Evolutionary conservation across 2,888 invertebrate genomes (phyloP), one percentile per base, ranked within the genome.

Genomic region (Phengaris arion): DNA sequence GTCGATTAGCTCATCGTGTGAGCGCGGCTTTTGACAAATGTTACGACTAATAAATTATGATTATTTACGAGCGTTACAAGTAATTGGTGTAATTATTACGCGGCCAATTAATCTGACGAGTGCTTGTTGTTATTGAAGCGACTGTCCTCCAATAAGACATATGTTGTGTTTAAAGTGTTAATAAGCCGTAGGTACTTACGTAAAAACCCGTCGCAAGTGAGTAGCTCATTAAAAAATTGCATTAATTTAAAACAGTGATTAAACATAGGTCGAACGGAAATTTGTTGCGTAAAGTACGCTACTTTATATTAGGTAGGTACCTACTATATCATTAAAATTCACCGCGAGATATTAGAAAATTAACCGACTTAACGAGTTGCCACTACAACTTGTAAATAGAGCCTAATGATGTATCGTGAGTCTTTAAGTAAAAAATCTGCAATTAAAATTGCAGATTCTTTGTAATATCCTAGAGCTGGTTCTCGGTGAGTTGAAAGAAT

Each of bases 1-100:
- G 92, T 93, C 93, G 93, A 93, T 93, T 93, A 93, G 93, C 91
- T 90, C 92, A 90, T 92, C 93, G 93, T 92, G 87, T 87, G 89
- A 91, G 89, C 90, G 90, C 87, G 92, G 91, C 91, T 91, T 92
- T 92, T 92, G 93, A 92, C 92, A 91, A 92, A 92, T 91, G 91
- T 89, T 87, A 82, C 89, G 86, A 86, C 86, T 89, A 89, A 91
- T 90, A 88, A 89, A 88, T 90, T 89, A 90, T 87, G 88, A 87
- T 89, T 90, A 88, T 88, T 88, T 87, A 87, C 86, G 85, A 83
- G 84, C 84, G 84, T 85, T 85, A 86, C 86, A 85, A 84, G 85
- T 89, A 87, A 90, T 89, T 87, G 85, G 82, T 83, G 84, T 86
- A 87, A 89, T 88, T 85, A 86, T 85, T 86, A 82, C 81, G 82